Evolutionary conservation across 2,888 invertebrate genomes (phyloP).

Genomic region (Gandaritis pyraliata): DNA sequence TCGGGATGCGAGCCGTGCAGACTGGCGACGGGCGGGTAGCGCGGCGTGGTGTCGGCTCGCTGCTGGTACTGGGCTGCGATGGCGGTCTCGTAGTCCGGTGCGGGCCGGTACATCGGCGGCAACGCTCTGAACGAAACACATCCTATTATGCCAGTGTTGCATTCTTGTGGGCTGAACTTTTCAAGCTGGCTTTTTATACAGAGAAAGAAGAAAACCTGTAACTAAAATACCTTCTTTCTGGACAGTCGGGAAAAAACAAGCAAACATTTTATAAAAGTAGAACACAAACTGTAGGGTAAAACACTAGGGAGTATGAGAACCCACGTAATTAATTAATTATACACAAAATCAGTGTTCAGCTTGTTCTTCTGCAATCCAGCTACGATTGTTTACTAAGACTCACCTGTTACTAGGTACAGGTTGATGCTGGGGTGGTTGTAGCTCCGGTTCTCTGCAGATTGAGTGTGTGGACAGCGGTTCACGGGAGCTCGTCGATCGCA

Average conservation of each 20-base stretch:
- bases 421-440: constrained; percentile 62
- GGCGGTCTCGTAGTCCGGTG: constrained; percentile 98
- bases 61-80: constrained; percentile 92
- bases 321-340: too few species aligned
- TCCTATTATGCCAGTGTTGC: too few species aligned
- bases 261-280: too few species aligned
- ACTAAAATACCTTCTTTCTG: too few species aligned
- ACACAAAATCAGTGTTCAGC: too few species aligned
- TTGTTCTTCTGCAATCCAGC: too few species aligned
- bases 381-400: constrained; percentile 19
- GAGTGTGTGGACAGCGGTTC: constrained; percentile 84
- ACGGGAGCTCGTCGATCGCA: constrained; percentile 54
- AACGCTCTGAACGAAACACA: constrained; percentile 82
- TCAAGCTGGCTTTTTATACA: too few species aligned
- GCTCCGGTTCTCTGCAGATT: constrained; percentile 85
- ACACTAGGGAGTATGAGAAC: too few species aligned
- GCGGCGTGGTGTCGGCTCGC: not conserved
- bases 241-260: too few species aligned
- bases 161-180: too few species aligned
- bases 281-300: too few species aligned
- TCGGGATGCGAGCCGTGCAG: constrained; percentile 90
- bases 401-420: constrained; percentile 46
- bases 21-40: constrained; percentile 23
- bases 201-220: too few species aligned
- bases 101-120: constrained; percentile 93